phyloP scores from a whole-genome alignment of 2,888 invertebrate genomes.

The Plusia festucae region DNA sequence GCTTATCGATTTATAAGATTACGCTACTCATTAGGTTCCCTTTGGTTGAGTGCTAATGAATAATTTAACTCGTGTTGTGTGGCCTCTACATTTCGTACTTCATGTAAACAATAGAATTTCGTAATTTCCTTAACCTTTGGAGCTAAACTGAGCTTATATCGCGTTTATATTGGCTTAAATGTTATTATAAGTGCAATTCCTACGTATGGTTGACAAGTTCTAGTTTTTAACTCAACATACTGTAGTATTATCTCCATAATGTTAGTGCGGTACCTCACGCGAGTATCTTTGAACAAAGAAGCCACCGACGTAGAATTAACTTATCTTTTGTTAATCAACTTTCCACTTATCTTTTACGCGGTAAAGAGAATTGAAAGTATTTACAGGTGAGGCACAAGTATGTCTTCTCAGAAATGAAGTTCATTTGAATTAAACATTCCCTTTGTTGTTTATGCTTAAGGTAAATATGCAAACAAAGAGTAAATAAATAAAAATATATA shows the following conservation, averaged over 20 bases:
- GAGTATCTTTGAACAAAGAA: slow-evolving; percentile 29
- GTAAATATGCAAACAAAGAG: too few species aligned
- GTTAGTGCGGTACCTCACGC: slow-evolving; percentile 38
- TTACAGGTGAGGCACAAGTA: slow-evolving; percentile 10
- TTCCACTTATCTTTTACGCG: slow-evolving; percentile 1
- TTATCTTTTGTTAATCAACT: slow-evolving; percentile 9
- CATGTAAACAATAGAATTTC: slow-evolving; percentile 36
- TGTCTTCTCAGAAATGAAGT: slow-evolving; percentile 2
- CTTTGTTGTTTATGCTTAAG: not conserved
- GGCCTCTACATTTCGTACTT: slow-evolving; percentile 20
- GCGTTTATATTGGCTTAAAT: slow-evolving; percentile 26
- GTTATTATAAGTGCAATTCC: slow-evolving; percentile 37
- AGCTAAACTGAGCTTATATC: slow-evolving; percentile 19
- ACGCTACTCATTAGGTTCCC: slow-evolving; percentile 28
- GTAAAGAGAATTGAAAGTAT: not conserved
- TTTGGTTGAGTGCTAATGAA: slow-evolving; percentile 41
- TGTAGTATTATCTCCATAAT: slow-evolving; percentile 25
- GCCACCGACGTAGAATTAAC: slow-evolving; percentile 31
- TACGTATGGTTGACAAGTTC: slow-evolving; percentile 19
- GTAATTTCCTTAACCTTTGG: slow-evolving; percentile 44
- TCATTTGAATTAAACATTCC: not conserved
- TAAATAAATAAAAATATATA: too few species aligned
- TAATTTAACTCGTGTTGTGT: slow-evolving; percentile 42
- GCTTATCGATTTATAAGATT: slow-evolving; percentile 51
- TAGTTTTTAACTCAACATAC: slow-evolving; percentile 27